Base-by-base conservation (phyloP, 2,113 vertebrate genomes). In the Brachyhypopomus gauderio region DNA sequence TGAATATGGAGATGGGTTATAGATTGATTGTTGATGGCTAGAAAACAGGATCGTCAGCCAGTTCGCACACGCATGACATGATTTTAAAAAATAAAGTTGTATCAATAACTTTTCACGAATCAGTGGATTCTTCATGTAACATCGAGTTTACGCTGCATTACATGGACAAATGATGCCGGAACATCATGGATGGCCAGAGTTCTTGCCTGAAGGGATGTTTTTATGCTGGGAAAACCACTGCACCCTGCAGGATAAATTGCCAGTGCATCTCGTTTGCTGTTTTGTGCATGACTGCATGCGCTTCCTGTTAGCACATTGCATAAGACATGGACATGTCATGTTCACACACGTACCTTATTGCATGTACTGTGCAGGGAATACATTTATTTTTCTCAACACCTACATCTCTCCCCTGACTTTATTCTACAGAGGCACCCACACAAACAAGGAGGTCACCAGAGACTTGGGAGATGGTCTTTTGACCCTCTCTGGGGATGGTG, bases 391-490 rank as follows among this genome's bases (percentile, higher is more conserved):
- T 80, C 73, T 80, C 48, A 80, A 5, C 67, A 72, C 56, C 6
- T 19, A 66, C n/a, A 55, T 80, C 64, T 76, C 67, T 76, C 78
- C 64, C 41, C 20, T 56, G 73, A 1, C 59, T 66, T 3, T 67
- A 67, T 67, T 78, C 72, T 71, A 45, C n/a, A 72, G 60, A 64
- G 77, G 36, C 77, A 59, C 8, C 66, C n/a, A 64, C 55, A 45
- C 19, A 85, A 81, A 81, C 64, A 83, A 60, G 34, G 2, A 79
- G 36, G 55, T 85, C 81, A 62, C 81, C 56, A 67, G 84, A 80
- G 84, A 62, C 73, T 17, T 72, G 70, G 12, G 11, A 63, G 60
- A 71, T 73, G 55, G 75, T 80, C 74, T 66, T 20, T 76, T 79
- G 67, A 60, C 23, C 7, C 69, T 66, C 84, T n/a, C 20, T 8